Base-by-base conservation (phyloP, 2,888 invertebrate genomes). In the Macropis europaea region DNA sequence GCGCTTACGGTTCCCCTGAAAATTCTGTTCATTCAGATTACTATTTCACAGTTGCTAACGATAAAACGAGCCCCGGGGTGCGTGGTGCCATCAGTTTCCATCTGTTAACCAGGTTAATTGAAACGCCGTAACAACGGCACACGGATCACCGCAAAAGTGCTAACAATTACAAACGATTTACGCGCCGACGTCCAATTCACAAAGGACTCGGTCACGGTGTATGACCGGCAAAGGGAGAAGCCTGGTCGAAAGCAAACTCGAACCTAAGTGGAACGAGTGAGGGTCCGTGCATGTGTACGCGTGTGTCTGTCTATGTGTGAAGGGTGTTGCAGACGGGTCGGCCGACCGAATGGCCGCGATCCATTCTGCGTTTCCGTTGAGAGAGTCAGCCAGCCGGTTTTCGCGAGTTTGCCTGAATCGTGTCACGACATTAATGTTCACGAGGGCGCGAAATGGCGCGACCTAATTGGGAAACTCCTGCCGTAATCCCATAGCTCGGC, bases 391-490 rank as follows among this genome's bases (percentile, higher is more conserved):
- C 28, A 43, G 34, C 34, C 34, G 24, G 24, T 50, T 19, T 15
- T 47, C 63, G 50, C 66, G 63, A 69, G 69, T 69, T 66, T 50
- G 32, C 57, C 34, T 47, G 34, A 50, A 43, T 67, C 54, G 54
- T 42, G 64, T 60, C 63, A 60, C 61, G 71, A 75, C 62, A 70
- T 73, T 77, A 79, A 77, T 75, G 67, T 71, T 79, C 75, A 71
- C 63, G 61, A 61, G 63, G 63, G 57, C 66, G 67, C 68, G 73
- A 75, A 80, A 80, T 61, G 73, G 61, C 61, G 63, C 73, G 69
- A 81, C 71, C 73, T 78, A 81, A 81, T 78, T 78, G 76, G 63
- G 70, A 78, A 81, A 81, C 81, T 81, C 70, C 48, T 45, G 36
- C 54, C 40, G 66, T 71, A 79, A 79, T 79, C 71, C 64, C 66